Evolutionary conservation across 2,113 vertebrate genomes (phyloP), one percentile per base, ranked within the genome.

Genomic region (Lepus europaeus): DNA sequence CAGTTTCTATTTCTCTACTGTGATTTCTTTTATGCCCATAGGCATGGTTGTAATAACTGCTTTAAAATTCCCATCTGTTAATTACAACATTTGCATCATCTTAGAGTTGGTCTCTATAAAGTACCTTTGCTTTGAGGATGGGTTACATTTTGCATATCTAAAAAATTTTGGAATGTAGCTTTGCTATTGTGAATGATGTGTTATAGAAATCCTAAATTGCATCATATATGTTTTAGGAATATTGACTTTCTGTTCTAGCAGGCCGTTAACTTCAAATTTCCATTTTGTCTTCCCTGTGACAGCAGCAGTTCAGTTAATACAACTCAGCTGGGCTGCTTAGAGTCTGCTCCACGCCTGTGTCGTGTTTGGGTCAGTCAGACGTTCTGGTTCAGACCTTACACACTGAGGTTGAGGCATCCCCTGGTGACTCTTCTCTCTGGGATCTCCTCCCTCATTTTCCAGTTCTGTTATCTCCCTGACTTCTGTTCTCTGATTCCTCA

Each of bases 171-270:
- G 33, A 93, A 81, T 81, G 29, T 51, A 66, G 22, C 14, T 39
- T 77, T 5, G 13, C 68, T 39, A 90, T 87, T 91, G 31, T 81
- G 56, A 87, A 17, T 83, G 83, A 36, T 87, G 49, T 39, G 20
- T 93, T 69, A 53, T 31, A 31, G 66, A 74, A 81, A 70, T 92
- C 91, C 59, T 89, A 31, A 63, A 90, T 90, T 85, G 33, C 31
- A 25, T 85, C 82, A 31, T 25, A 66, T 39, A 31, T 49, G 29
- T 74, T 74, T 92, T 61, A 92, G 91, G 63, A 86, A 63, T 63
- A 80, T 70, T 22, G 69, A 66, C 61, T 83, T 93, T 80, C 53
- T 91, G 31, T 59, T 92, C 91, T 77, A 90, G 29, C 8, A 83
- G 59, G 39, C 17, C 64, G 29, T 90, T 93, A 84, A 64, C 39